Evolutionary conservation across 1,140 invertebrate genomes (phyloP).

Genomic region (Dinoponera quadriceps): DNA sequence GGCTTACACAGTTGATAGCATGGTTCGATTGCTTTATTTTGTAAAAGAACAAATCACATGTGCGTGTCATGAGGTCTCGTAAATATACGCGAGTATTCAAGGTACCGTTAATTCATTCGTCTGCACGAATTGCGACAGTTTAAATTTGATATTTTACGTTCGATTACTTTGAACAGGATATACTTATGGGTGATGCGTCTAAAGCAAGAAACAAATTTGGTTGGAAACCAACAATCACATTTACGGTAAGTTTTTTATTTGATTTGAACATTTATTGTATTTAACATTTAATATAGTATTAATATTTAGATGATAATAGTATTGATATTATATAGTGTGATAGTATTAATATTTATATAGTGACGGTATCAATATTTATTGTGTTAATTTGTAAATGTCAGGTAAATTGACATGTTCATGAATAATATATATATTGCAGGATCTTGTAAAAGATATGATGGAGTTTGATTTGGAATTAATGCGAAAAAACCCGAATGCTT

Average conservation of each 20-base stretch:
- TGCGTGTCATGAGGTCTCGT: no score
- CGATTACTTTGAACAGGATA: slow-evolving; percentile 87
- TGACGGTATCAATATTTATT: no score
- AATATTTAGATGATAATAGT: no score
- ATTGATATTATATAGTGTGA: no score
- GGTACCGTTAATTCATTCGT: neutral
- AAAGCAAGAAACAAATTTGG: slow-evolving; percentile 95
- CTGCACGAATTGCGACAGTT: neutral
- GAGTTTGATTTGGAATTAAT: slow-evolving; percentile 96
- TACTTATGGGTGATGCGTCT: slow-evolving; percentile 94
- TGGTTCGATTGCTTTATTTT: no score
- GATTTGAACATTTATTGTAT: neutral
- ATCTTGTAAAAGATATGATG: slow-evolving; percentile 98
- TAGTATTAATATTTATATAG: no score
- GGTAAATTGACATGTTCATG: slow-evolving; percentile 18
- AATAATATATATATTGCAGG: slow-evolving; percentile 85
- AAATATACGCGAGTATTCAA: no score
- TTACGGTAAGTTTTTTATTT: slow-evolving; percentile 87
- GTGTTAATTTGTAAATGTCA: no score
- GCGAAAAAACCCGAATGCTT: slow-evolving; percentile 96
- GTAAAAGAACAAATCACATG: no score
- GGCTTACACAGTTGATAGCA: no score
- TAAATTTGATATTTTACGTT: neutral
- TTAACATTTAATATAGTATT: no score
- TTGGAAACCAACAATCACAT: slow-evolving; percentile 95